Evolutionary conservation across 1,140 invertebrate species (phyloP).

Genomic region (Lepidostoma basale): DNA sequence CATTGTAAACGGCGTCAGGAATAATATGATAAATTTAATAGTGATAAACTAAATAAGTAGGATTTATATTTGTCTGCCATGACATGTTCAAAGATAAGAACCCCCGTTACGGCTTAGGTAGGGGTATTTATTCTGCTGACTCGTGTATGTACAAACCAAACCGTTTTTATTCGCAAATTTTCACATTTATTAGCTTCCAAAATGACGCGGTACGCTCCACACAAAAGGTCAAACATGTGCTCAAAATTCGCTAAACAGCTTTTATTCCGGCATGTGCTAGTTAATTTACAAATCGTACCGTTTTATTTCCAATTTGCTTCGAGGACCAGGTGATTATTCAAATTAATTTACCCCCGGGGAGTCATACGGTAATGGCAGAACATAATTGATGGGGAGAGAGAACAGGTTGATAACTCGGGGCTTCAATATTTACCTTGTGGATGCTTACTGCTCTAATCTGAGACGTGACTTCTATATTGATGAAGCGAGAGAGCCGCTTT

Average conservation of each 20-base stretch:
- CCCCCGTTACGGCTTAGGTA: too few relatives aligned
- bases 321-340: conserved; percentile 24
- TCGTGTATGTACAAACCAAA: too few relatives aligned
- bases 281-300: conserved; percentile 22
- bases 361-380: conserved; percentile 22
- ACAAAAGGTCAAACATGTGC: not conserved
- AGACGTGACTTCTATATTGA: conserved; percentile 29
- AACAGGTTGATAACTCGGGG: conserved; percentile 24
- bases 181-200: not conserved
- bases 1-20: too few relatives aligned
- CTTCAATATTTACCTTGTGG: conserved; percentile 28
- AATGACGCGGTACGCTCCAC: not conserved
- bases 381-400: conserved; percentile 27
- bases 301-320: conserved; percentile 26
- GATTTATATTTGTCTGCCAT: too few relatives aligned
- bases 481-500: conserved; percentile 8
- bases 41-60: too few relatives aligned
- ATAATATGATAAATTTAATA: too few relatives aligned
- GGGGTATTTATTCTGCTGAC: too few relatives aligned
- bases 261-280: not conserved
- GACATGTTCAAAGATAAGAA: too few relatives aligned
- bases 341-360: conserved; percentile 19
- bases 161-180: not conserved
- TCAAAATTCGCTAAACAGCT: not conserved
- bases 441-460: conserved; percentile 25